A percentile compares a stretch with the other conserved stretches of the same genome.
phyloP scores from a whole-genome alignment of 2,797 vertebrate genomes.

The Limnodromus scolopaceus region DNA sequence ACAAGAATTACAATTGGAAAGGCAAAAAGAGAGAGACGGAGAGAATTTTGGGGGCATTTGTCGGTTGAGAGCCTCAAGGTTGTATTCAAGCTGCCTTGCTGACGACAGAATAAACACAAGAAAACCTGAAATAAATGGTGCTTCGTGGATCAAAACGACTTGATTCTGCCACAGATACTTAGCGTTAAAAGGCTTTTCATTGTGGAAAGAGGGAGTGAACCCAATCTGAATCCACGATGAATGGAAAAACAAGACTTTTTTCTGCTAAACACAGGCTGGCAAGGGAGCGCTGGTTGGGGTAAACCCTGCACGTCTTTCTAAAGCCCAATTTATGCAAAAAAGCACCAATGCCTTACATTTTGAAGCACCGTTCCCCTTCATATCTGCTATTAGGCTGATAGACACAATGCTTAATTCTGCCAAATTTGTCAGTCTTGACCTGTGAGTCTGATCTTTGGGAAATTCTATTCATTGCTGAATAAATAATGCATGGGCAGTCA shows the following conservation, averaged over 20 bases:
- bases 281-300: fast-evolving
- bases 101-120: constrained; percentile 4
- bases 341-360: not conserved
- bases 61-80: constrained; percentile 28
- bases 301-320: not conserved
- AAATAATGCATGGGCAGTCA: constrained; percentile 72
- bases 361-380: not conserved
- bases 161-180: not conserved
- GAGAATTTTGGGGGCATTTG: constrained; percentile 36
- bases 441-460: constrained; percentile 26
- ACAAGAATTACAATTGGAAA: constrained; percentile 53
- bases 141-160: not conserved
- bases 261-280: not conserved
- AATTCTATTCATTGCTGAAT: constrained; percentile 67
- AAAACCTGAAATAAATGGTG: constrained; percentile 14
- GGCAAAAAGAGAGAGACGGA: constrained; percentile 21
- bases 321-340: not conserved
- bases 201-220: not conserved
- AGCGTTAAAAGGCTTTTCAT: constrained; percentile 3
- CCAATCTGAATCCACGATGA: not conserved
- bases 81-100: not conserved
- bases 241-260: not conserved
- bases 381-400: not conserved
- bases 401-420: constrained; percentile 14
- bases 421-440: constrained; percentile 66